A percentile compares a stretch with the other conserved stretches of the same genome.
These are phyloP conservation scores for Plebejus argus DNA, from an alignment of 2,888 invertebrate species.

Conservation along the genomic window DNA sequence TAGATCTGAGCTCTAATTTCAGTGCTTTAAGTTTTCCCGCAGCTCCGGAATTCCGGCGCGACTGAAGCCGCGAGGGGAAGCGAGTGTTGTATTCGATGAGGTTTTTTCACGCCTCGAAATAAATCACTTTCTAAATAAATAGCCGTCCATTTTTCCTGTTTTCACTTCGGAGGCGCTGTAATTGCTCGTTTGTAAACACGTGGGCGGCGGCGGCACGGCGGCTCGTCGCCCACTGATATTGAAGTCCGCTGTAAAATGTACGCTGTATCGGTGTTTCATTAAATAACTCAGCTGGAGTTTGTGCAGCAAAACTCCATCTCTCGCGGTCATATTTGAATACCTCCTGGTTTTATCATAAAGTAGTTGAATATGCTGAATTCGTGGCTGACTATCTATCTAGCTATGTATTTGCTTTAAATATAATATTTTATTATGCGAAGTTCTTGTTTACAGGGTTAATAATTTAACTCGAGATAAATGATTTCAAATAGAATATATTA, in stretches of 20 bases:
- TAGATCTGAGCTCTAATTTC: background rate
- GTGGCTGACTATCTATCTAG: background rate
- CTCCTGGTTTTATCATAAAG: background rate
- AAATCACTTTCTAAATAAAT: conserved; percentile 3
- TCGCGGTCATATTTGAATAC: background rate
- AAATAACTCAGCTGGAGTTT: background rate
- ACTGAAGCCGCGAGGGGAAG: background rate
- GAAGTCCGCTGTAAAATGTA: background rate
- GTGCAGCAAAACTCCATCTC: background rate
- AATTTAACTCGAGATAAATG: too few species aligned
- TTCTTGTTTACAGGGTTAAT: too few species aligned
- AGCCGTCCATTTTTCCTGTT: background rate
- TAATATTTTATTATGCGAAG: too few species aligned
- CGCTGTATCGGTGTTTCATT: background rate
- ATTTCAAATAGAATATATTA: too few species aligned
- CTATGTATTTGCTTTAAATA: background rate
- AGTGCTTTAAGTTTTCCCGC: background rate
- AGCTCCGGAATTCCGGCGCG: background rate
- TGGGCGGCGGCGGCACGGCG: background rate
- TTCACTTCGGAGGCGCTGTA: background rate
- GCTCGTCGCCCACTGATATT: background rate
- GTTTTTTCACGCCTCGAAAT: background rate
- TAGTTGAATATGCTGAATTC: background rate
- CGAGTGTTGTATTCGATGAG: background rate
- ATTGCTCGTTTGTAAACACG: background rate